Conservation (phyloP, 2,888 invertebrate species). For the Conchocele bisecta region DNA sequence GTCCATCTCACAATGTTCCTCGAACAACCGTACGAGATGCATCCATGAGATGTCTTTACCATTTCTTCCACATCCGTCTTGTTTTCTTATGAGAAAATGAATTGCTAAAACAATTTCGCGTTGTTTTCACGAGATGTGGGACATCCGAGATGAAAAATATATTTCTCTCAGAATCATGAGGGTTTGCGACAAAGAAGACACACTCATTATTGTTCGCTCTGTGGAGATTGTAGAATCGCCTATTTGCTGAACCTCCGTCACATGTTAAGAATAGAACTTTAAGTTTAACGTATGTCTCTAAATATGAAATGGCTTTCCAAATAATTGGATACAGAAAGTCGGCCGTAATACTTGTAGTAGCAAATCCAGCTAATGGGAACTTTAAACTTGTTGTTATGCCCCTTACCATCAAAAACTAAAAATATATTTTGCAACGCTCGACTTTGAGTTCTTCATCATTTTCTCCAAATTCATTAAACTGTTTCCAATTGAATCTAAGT, state of each 20-base stretch:
- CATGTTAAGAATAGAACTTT: constrained; percentile 42
- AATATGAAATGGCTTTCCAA: constrained; percentile 47
- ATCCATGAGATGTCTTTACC: constrained; percentile 51
- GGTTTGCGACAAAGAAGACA: constrained; percentile 6
- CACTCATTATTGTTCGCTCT: not conserved
- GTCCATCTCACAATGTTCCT: constrained; percentile 32
- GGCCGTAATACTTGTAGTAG: constrained; percentile 41
- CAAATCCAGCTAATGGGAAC: constrained; percentile 50
- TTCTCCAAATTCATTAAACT: not conserved
- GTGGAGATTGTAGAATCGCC: constrained; percentile 47
- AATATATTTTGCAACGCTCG: constrained; percentile 30
- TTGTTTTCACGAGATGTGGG: constrained; percentile 52
- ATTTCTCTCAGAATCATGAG: not conserved
- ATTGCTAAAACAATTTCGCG: constrained; percentile 55
- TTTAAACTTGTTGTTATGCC: constrained; percentile 32
- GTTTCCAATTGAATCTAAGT: constrained; percentile 22
- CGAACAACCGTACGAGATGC: constrained; percentile 45
- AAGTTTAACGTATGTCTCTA: constrained; percentile 35
- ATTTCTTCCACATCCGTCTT: constrained; percentile 43
- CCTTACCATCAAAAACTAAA: constrained; percentile 44
- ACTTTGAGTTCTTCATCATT: not conserved
- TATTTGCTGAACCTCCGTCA: constrained; percentile 57
- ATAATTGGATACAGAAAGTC: constrained; percentile 54
- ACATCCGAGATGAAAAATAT: constrained; percentile 52
- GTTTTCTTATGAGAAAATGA: constrained; percentile 47